Evolutionary conservation across 2,888 invertebrate genomes (phyloP), one percentile per base, ranked within the genome.

Genomic region (Crioceris asparagi): DNA sequence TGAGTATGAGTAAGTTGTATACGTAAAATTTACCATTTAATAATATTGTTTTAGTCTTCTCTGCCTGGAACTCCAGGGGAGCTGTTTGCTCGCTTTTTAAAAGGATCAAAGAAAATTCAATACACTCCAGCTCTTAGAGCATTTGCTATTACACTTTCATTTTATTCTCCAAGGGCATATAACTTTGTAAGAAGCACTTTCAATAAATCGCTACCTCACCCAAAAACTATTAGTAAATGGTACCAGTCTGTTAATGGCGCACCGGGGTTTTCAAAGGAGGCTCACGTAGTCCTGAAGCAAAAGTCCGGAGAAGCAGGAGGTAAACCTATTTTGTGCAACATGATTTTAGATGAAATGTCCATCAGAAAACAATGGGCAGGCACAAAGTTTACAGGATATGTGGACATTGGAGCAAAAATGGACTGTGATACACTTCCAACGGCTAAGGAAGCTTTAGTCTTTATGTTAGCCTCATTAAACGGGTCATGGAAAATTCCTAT

Each of bases 341-440:
- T 56, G n/a, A 39, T 53, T 3, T 29, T 53, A 5, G 51, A 53
- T 35, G 51, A 56, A 44, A 56, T 56, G 50, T 40, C 48, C 5
- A 52, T 56, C 14, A 43, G 49, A 15, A 39, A 46, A 32, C 38
- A 47, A 31, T 54, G 45, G 43, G 38, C 41, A 8, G 49, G 49
- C 11, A 36, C 27, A 12, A 47, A 48, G 33, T 47, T 44, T 31
- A 27, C 19, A 29, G 56, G 55, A 3, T 50, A 47, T 38, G 48
- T 56, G 3, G 51, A 53, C 36, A 38, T 50, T 26, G 52, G 52
- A 7, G 41, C 40, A 4, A 38, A 33, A 29, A 23, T 48, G 5
- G 44, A 51, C 17, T 29, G 38, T 27, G 54, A 55, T 36, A 15
- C 18, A 14, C 17, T 47, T n/a, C 42, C 44, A 19, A 39, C 46